phyloP scores from a whole-genome alignment of 2,888 invertebrate species.

The Auanema sp. region DNA sequence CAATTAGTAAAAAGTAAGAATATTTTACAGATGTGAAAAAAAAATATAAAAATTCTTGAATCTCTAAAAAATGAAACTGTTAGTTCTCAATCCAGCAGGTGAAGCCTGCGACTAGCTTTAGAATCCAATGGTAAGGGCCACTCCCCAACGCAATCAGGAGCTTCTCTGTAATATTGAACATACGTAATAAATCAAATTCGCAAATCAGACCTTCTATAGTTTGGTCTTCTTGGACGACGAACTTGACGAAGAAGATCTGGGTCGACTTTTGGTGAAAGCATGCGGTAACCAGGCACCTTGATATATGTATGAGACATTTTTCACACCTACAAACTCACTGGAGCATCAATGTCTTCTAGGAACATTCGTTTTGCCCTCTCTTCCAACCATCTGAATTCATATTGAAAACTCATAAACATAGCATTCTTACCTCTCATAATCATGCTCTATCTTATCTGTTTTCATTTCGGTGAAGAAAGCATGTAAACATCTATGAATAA shows the following conservation, averaged over 20 bases:
- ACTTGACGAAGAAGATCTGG: slow-evolving; percentile 58
- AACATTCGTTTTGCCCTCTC: slow-evolving; percentile 55
- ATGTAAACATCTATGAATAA: slow-evolving; percentile 43
- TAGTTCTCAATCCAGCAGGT: no score
- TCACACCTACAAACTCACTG: slow-evolving; percentile 12
- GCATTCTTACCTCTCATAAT: slow-evolving; percentile 42
- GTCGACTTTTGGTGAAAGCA: slow-evolving; percentile 72
- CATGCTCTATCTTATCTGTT: slow-evolving; percentile 34
- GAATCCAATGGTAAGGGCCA: slow-evolving; percentile 48
- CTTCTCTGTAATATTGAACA: slow-evolving; percentile 39
- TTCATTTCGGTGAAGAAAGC: slow-evolving; percentile 48
- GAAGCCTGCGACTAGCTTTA: no score
- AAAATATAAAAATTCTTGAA: no score
- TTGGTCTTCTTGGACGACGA: slow-evolving; percentile 34
- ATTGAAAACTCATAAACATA: no score
- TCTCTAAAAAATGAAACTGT: no score
- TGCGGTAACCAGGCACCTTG: slow-evolving; percentile 55
- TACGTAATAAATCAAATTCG: not conserved
- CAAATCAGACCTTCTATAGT: slow-evolving; percentile 29
- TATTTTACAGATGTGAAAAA: no score
- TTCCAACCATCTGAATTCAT: slow-evolving; percentile 54
- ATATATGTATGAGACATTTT: slow-evolving; percentile 9
- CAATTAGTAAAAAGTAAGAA: no score
- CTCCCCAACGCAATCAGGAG: slow-evolving; percentile 58
- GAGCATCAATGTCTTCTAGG: slow-evolving; percentile 46